Conservation (phyloP, 2,797 vertebrate species). For the Eutrigla gurnardus region DNA sequence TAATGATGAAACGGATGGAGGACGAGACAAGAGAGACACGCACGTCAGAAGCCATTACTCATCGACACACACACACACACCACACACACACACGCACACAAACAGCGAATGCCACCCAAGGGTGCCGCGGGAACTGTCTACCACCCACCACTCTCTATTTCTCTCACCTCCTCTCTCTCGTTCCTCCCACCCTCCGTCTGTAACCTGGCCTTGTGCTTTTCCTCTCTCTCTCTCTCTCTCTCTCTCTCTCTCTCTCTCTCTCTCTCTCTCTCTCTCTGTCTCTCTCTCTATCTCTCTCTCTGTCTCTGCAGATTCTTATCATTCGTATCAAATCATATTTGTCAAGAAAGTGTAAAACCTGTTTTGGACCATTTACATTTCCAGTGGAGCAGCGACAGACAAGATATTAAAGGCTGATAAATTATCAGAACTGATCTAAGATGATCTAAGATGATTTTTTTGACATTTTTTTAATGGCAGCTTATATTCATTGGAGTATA, state of each 20-base stretch:
- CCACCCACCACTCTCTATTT: constrained; percentile 56
- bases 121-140: constrained; percentile 61
- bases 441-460: too few relatives aligned
- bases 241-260: neutral
- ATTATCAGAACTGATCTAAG: neutral
- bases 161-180: constrained; percentile 39
- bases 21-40: constrained; percentile 77
- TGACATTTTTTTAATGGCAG: neutral
- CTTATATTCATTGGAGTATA: neutral
- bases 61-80: constrained; percentile 43
- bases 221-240: neutral
- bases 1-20: constrained; percentile 82
- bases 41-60: constrained; percentile 80
- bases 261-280: constrained; percentile 13
- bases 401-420: neutral
- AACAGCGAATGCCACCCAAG: constrained; percentile 63
- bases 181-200: neutral
- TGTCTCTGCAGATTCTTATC: constrained; percentile 34
- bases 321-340: constrained; percentile 41
- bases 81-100: constrained; percentile 18
- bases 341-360: constrained; percentile 30
- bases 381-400: neutral
- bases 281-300: constrained; percentile 9
- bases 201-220: neutral
- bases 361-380: constrained; percentile 36